Base-by-base conservation (phyloP, 2,113 vertebrate species). In the Chauna torquata region DNA sequence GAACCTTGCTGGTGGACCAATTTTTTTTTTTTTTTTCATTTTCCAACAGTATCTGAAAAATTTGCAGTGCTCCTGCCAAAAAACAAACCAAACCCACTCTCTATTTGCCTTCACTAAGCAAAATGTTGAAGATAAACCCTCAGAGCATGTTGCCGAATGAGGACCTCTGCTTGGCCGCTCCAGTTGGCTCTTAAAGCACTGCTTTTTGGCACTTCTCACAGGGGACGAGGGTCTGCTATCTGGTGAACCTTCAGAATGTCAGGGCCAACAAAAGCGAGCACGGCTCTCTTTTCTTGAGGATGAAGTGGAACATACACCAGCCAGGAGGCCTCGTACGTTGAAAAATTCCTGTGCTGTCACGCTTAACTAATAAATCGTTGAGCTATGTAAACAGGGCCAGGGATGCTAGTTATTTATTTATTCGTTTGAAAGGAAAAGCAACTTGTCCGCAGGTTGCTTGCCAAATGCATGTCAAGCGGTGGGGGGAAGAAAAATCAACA, bases 301-400 rank as follows among this genome's bases (percentile, higher is more conserved):
- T 40, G 45, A 87, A 92, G 70, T 84, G 49, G 55, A 94, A 64
- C 80, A 76, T 72, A 62, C 76, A 88, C 5, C 84, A 96, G 58
- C 15, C 83, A 45, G 79, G 55, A 62, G 0, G 3, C 9, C 87
- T 68, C 3, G 11, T 62, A 52, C 79, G 54, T 4, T 94, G 91
- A 97, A 97, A 97, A 96, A 97, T 95, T 95, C 91, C 92, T 95
- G 42, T 44, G 91, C 78, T 90, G 94, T 97, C 97, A 97, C 32
- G 3, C 94, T 90, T 77, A 92, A 92, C 76, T 61, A 74, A 96
- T 86, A 95, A 90, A 96, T 96, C 1, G 50, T 68, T 0, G 0
- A 78, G 88, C 76, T 90, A 66, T 90, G 86, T 86, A 92, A 96
- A 94, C 78, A 93, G 92, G 64, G 62, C 38, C 4, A 15, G 79